phyloP scores from a whole-genome alignment of 2,113 vertebrate genomes.

The Gymnocephalus cernua region DNA sequence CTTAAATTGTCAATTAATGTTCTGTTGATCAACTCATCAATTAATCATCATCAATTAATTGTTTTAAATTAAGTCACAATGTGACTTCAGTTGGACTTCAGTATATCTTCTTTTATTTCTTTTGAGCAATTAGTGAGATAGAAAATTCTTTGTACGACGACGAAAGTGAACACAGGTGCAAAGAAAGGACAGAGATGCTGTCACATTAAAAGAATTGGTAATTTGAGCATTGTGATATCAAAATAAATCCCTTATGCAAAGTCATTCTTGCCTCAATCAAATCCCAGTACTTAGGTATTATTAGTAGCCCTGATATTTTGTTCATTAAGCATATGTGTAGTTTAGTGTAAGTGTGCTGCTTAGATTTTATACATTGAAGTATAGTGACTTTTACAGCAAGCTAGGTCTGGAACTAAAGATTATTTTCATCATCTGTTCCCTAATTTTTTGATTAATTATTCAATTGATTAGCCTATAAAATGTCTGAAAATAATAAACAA shows the following conservation, averaged over 20 bases:
- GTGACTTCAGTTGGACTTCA: background rate
- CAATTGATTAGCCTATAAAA: background rate
- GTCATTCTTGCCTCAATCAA: background rate
- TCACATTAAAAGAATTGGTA: background rate
- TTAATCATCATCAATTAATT: background rate
- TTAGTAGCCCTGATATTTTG: background rate
- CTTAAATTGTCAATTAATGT: background rate
- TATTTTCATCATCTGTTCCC: background rate
- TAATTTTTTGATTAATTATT: background rate
- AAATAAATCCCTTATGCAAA: background rate
- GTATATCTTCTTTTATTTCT: background rate
- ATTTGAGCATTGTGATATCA: background rate
- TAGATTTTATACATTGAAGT: background rate
- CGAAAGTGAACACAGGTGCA: background rate
- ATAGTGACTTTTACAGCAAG: background rate
- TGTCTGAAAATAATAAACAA: background rate
- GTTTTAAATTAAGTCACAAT: background rate
- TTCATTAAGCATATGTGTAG: background rate
- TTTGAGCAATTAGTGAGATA: background rate
- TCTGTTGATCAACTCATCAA: background rate
- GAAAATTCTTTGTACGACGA: too few species aligned
- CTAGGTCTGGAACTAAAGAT: background rate
- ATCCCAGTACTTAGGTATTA: background rate
- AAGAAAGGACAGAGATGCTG: background rate
- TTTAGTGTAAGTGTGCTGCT: background rate